A percentile compares a stretch with the other conserved stretches of the same genome.
phyloP scores from a whole-genome alignment of 2,797 vertebrate genomes.

The Clarias platycephalus region DNA sequence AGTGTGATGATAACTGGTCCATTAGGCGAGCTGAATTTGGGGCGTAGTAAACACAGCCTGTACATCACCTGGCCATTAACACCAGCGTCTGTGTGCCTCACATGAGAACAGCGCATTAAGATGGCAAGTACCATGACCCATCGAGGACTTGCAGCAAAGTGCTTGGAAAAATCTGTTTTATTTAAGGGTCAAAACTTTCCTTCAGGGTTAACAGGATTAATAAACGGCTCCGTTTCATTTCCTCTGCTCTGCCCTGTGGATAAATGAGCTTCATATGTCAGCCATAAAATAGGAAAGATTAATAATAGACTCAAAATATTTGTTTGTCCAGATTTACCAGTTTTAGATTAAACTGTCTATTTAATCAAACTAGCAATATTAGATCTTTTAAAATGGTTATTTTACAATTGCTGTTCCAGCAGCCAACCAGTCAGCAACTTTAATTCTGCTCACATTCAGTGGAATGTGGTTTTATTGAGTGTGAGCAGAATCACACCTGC shows the following conservation, averaged over 20 bases:
- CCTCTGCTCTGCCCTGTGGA: not conserved
- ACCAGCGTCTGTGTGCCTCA: not conserved
- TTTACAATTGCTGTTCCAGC: not conserved
- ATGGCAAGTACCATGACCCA: not conserved
- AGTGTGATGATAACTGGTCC: conserved; percentile 11
- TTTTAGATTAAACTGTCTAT: not conserved
- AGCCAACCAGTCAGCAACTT: not conserved
- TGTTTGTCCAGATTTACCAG: not conserved
- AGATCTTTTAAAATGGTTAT: not conserved
- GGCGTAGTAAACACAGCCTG: not conserved
- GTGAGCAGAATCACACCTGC: not conserved
- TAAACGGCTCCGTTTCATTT: not conserved
- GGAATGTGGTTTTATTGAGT: not conserved
- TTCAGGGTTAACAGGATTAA: conserved; percentile 7
- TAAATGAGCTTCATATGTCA: not conserved
- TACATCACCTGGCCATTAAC: conserved; percentile 18
- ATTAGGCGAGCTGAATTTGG: conserved; percentile 2
- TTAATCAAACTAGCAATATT: not conserved
- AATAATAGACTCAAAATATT: not conserved
- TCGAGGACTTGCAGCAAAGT: not conserved
- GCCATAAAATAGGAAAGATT: not conserved
- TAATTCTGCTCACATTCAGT: not conserved
- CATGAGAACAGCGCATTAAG: not conserved
- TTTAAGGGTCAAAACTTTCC: conserved; percentile 2
- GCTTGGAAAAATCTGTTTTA: not conserved